A percentile compares a stretch with the other conserved stretches of the same genome.
Evolutionary conservation across 2,113 vertebrate genomes (phyloP).

Genomic region (Psittacula cyanocephala): DNA sequence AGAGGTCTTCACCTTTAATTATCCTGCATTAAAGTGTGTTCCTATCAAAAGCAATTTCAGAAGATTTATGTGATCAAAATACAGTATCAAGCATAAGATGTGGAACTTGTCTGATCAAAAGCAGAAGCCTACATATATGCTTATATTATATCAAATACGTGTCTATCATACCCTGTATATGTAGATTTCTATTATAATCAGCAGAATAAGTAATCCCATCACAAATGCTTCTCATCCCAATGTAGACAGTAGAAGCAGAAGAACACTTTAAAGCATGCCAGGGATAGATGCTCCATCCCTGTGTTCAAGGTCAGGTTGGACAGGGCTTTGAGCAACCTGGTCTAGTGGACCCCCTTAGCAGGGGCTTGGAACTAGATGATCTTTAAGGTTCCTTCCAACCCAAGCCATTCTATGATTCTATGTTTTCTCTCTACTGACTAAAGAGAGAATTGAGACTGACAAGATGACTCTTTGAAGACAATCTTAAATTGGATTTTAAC

Average conservation of each 20-base stretch:
- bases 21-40: background rate
- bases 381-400: background rate
- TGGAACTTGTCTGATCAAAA: background rate
- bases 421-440: background rate
- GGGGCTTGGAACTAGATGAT: background rate
- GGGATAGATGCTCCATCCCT: background rate
- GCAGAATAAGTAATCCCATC: background rate
- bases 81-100: background rate
- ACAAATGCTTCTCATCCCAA: background rate
- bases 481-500: accelerated
- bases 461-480: background rate
- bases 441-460: background rate
- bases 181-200: background rate
- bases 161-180: no score
- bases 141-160: background rate
- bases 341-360: background rate
- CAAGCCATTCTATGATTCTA: background rate
- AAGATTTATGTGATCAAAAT: background rate
- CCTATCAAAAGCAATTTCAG: background rate
- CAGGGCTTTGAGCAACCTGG: background rate
- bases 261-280: background rate
- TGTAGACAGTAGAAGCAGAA: accelerated
- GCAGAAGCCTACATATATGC: background rate
- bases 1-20: background rate
- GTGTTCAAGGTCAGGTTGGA: background rate